Base-by-base conservation (phyloP, 2,888 invertebrate genomes). In the Agriopis leucophaearia region DNA sequence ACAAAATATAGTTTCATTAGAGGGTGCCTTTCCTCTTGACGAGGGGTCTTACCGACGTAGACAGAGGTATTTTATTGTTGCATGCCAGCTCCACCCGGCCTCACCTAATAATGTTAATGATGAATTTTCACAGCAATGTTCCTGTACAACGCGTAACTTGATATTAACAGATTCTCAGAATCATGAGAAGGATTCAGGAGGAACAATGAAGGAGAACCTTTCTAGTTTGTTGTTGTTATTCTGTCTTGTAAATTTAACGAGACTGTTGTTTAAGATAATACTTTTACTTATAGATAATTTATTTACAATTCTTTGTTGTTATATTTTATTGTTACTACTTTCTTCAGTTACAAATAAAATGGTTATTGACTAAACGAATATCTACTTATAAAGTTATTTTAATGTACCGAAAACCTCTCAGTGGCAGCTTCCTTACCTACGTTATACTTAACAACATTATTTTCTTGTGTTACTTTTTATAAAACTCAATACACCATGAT, bases 1-100 rank as follows among this genome's bases (percentile, higher is more conserved):
- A 70, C 78, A 76, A 81, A 81, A 81, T 81, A 81, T 81, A 78
- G 81, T 81, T 81, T 81, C 81, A 81, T 81, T 81, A 81, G 73
- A 67, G 69, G 65, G 74, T 74, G 58, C 63, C 70, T 48, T 54
- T 58, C 56, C 66, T 72, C 73, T 75, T 77, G 75, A 78, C 74
- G 72, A 75, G 75, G 79, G 80, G 74, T 72, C 73, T 66, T 72
- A 76, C 72, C 67, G 59, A 70, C 64, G 71, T 69, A 77, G 79
- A 78, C 78, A 76, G 75, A 78, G 79, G 79, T 81, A 81, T 81
- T 81, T 79, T 77, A 80, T 77, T 80, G 74, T 74, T 69, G 73
- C 73, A 74, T 78, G 74, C 76, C 76, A 74, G 71, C 71, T 64
- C 70, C 64, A 73, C 74, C 74, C 71, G 66, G 65, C 74, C 68